Evolutionary conservation across 2,888 invertebrate species (phyloP), one percentile per base, ranked within the genome.

Genomic region (Acanthoscelides obtectus): DNA sequence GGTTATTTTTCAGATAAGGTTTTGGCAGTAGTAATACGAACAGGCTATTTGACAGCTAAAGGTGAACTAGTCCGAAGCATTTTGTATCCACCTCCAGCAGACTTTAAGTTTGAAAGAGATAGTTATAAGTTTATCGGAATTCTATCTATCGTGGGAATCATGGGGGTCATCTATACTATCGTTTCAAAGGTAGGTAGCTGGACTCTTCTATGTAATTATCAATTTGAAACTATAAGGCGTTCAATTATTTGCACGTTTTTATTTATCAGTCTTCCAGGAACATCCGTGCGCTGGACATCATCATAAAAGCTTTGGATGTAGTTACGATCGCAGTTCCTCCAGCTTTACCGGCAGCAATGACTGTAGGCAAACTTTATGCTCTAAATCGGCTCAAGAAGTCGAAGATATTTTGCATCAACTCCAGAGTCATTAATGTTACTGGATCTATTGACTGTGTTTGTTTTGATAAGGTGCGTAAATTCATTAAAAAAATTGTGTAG

Each of bases 281-380:
- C 0, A 85, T 93, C 0, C 87, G 89, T 0, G 83, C 88, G 0
- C 82, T 89, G 0, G 91, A 93, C 80, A 92, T 94, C 27, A 86
- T 89, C 0, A 85, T 95, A n/a, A 93, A 96, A 81, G 93, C 95
- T 0, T 86, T 98, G 75, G 98, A 98, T 86, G 90, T 98, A 69
- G 93, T 98, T 75, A 98, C 98, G 0, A 96, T 98, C 72, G 96
- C 95, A 64, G 94, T 98, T 0, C 98, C 98, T 0, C 98, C 98
- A 0, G 97, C 98, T 0, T 86, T 98, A 22, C 98, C 97, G 0
- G 97, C 97, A 64, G 98, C 98, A 73, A 97, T 98, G 97, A 97
- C 97, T 0, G 95, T 97, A 1, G 98, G 98, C 0, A 92, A 94
- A n/a, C 89, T 96, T 78, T 96, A 96, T 84, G 98, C 98, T 0